These are phyloP conservation scores for Morpho deidamia DNA, from an alignment of 2,888 invertebrate species.

Conservation along the genomic window DNA sequence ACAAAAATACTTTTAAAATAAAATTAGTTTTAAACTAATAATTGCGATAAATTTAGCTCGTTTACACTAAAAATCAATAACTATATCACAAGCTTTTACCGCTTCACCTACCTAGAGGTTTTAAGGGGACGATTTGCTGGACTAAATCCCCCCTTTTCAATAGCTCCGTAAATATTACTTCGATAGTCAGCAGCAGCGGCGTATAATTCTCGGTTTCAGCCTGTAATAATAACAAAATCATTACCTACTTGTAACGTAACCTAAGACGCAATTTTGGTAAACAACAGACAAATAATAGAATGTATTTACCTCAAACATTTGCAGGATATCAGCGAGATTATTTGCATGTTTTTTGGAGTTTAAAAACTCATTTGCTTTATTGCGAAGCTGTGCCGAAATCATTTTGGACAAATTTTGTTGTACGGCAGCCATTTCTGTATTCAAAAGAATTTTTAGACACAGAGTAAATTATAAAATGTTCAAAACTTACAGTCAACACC, in stretches of 20 bases:
- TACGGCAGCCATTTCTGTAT: slow-evolving; percentile 68
- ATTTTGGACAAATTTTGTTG: slow-evolving; percentile 73
- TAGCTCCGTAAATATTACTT: slow-evolving; percentile 84
- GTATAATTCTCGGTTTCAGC: slow-evolving; percentile 66
- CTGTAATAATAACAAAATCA: slow-evolving; percentile 51
- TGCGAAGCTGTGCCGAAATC: slow-evolving; percentile 81
- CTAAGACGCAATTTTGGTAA: slow-evolving; percentile 30
- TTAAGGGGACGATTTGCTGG: slow-evolving; percentile 78
- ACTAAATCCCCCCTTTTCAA: slow-evolving; percentile 82
- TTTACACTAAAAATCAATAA: slow-evolving; percentile 45
- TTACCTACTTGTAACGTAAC: slow-evolving; percentile 33
- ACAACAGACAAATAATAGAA: slow-evolving; percentile 15
- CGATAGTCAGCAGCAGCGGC: slow-evolving; percentile 82
- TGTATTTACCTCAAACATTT: slow-evolving; percentile 80
- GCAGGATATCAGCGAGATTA: slow-evolving; percentile 82
- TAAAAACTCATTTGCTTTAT: slow-evolving; percentile 85
- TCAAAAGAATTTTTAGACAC: slow-evolving; percentile 35
- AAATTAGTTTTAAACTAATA: too few species aligned
- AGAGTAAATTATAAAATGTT: background rate
- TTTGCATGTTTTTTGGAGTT: slow-evolving; percentile 81
- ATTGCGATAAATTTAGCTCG: background rate
- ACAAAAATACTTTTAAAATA: too few species aligned
- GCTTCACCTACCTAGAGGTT: slow-evolving; percentile 68
- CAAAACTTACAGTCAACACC: too few species aligned
- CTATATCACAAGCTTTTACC: slow-evolving; percentile 27